A percentile compares a stretch with the other conserved stretches of the same genome.
phyloP scores from a whole-genome alignment of 2,797 vertebrate genomes.

The Tragopan temminckii region DNA sequence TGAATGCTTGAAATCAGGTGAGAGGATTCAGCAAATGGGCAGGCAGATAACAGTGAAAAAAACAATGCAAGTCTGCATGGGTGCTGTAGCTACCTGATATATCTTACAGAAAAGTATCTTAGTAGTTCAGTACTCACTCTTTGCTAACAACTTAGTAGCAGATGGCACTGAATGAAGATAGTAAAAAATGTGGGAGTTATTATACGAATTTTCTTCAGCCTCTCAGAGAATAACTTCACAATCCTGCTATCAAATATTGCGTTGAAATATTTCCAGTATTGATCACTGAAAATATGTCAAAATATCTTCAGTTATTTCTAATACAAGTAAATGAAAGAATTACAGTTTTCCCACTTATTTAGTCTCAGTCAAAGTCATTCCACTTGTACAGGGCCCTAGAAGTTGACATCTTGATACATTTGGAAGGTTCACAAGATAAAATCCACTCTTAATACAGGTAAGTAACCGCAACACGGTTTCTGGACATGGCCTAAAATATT shows the following conservation, averaged over 20 bases:
- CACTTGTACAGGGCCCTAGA: background rate
- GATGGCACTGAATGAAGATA: background rate
- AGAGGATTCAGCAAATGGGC: background rate
- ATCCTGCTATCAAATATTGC: background rate
- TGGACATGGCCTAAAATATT: too few species aligned
- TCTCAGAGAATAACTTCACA: background rate
- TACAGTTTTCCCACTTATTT: background rate
- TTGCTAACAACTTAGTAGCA: background rate
- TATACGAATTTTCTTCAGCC: background rate
- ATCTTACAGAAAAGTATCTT: background rate
- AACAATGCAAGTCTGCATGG: background rate
- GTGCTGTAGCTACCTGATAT: background rate
- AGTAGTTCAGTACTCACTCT: background rate
- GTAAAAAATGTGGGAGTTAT: background rate
- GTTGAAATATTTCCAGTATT: background rate
- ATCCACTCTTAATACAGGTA: fast-evolving
- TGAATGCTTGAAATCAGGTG: background rate
- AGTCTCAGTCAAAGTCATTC: background rate
- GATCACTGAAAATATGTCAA: background rate
- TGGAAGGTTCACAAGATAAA: background rate
- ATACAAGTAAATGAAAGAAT: background rate
- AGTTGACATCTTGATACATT: background rate
- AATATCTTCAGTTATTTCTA: background rate
- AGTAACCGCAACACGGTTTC: background rate
- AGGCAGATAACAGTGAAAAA: background rate